Conservation (phyloP, 2,888 invertebrate species). For the Ennomos erosarius region DNA sequence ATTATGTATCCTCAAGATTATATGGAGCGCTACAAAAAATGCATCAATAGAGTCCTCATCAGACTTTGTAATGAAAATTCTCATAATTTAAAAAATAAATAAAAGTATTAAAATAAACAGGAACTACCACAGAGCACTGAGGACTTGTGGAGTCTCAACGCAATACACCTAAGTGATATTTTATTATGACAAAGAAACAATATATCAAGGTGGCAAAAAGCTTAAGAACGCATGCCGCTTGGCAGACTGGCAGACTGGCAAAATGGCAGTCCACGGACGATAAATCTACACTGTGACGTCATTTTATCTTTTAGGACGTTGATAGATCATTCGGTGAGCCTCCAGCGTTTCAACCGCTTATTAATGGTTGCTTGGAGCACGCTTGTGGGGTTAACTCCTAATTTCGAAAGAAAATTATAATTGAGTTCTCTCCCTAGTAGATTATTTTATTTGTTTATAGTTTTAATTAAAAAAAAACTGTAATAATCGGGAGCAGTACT, state of each 20-base stretch:
- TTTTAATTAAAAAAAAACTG: too few relatives aligned
- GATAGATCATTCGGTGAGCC: constrained; percentile 59
- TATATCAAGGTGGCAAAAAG: constrained; percentile 62
- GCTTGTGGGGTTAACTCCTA: constrained; percentile 31
- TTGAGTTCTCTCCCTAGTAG: constrained; percentile 20
- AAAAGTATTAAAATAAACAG: constrained; percentile 3
- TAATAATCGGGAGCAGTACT: too few relatives aligned
- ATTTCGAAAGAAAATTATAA: constrained; percentile 24
- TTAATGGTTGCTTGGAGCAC: constrained; percentile 35
- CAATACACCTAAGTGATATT: constrained; percentile 35
- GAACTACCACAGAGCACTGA: not conserved
- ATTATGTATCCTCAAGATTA: too few relatives aligned
- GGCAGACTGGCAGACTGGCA: constrained; percentile 17
- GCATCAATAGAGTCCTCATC: too few relatives aligned
- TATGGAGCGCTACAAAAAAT: too few relatives aligned
- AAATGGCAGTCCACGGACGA: constrained; percentile 46
- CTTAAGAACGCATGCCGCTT: constrained; percentile 58
- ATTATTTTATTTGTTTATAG: constrained; percentile 3
- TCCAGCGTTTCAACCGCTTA: constrained; percentile 40
- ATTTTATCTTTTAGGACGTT: constrained; percentile 68
- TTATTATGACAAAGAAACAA: constrained; percentile 47
- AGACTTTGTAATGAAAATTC: too few relatives aligned
- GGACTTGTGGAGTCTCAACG: constrained; percentile 13
- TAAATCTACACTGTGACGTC: constrained; percentile 70
- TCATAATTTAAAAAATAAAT: not conserved